Evolutionary conservation across 2,888 invertebrate species (phyloP), one percentile per base, ranked within the genome.

Genomic region (Herminia tarsipennalis): DNA sequence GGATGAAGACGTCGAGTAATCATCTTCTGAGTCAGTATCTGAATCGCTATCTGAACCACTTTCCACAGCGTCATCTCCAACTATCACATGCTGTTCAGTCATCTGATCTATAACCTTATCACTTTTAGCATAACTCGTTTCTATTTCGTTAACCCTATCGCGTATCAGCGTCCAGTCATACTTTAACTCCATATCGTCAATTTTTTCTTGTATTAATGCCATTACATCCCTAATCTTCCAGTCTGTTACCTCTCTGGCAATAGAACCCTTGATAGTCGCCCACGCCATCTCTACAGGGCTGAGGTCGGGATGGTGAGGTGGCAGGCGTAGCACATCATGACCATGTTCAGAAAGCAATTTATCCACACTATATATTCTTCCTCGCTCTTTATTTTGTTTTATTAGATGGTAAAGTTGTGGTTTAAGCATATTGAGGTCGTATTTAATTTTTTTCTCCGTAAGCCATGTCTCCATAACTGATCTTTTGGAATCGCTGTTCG

Each of bases 401-500:
- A 41, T 28, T 41, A 41, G 8, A n/a, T 34, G 3, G 6, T 34
- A 41, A 8, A 41, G 22, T 25, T 41, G 20, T 0, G 41, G 41
- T 12, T 34, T 41, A 6, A 41, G 5, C 41, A 41, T 34, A 1
- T 20, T 2, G 2, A 6, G 1, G 1, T 18, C 9, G 9, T 6
- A 40, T 2, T 6, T 2, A 12, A 40, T 33, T 4, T 13, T 16
- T 28, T 14, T 33, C 27, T 33, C 27, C 0, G 5, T 25, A 1
- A 40, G 9, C 40, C 40, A 40, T 1, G 5, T 2, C 6, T 27
- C 5, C 27, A 40, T 24, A 1, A 18, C 33, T 4, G 2, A 8
- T 17, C 27, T 62, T 16, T 38, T 53, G 1, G 51, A 12, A 36
- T 48, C 51, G 0, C 49, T 45, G 0, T 47, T 56, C 1, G 65